Evolutionary conservation across 2,113 vertebrate species (phyloP).

Genomic region (Phylloscopus whistleri): DNA sequence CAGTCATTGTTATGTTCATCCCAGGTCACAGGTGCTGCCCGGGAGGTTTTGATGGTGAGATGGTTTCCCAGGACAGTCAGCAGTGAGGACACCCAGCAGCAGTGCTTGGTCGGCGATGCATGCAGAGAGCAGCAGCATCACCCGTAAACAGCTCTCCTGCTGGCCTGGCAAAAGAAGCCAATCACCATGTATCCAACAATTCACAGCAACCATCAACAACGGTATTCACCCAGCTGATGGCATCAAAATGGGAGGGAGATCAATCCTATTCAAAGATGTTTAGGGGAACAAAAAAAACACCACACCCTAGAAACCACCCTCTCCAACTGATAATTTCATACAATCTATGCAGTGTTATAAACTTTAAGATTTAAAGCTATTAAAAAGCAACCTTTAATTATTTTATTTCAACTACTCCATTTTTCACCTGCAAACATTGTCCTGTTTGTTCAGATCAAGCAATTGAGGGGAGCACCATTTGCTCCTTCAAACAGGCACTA

Average conservation of each 20-base stretch:
- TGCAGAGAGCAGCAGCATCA: neutral
- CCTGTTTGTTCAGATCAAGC: neutral
- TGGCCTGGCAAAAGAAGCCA: neutral
- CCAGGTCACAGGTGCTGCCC: neutral
- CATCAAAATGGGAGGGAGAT: neutral
- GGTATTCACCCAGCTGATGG: neutral
- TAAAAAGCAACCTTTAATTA: neutral
- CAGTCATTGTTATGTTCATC: neutral
- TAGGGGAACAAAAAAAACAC: fast-evolving
- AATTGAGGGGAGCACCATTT: neutral
- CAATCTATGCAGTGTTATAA: neutral
- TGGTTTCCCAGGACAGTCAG: neutral
- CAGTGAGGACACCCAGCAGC: neutral
- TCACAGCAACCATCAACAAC: neutral
- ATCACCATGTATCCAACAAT: neutral
- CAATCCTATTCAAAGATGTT: neutral
- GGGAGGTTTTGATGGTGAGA: neutral
- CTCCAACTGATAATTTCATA: neutral
- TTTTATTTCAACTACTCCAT: neutral
- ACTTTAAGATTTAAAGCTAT: neutral
- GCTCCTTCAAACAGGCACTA: neutral
- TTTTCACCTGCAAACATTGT: neutral
- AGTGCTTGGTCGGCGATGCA: neutral
- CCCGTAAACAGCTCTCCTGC: neutral
- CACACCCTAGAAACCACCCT: neutral